Evolutionary conservation across 2,797 vertebrate genomes (phyloP).

Genomic region (Podarcis lilfordi): DNA sequence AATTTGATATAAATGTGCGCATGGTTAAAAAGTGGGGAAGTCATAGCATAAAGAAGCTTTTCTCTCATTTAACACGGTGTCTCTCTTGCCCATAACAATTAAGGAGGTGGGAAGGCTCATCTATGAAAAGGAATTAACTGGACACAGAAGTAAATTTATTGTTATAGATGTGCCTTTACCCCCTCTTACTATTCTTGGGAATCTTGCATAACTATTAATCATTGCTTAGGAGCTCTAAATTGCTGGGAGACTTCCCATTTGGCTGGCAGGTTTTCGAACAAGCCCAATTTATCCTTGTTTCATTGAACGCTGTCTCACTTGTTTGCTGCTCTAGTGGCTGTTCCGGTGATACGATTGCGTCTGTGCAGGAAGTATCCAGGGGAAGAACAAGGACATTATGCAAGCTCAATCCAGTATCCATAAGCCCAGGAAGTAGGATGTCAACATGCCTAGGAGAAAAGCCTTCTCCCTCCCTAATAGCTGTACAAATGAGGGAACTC

Average conservation of each 20-base stretch:
- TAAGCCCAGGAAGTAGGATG: neutral
- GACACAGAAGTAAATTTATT: conserved; percentile 1
- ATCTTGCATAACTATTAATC: neutral
- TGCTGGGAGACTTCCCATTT: neutral
- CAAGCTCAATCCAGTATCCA: neutral
- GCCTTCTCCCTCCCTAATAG: neutral
- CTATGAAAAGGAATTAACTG: neutral
- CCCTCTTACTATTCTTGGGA: neutral
- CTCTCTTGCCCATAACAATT: neutral
- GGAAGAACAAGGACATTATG: neutral
- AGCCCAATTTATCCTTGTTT: neutral
- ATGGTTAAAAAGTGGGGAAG: neutral
- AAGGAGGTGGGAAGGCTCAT: neutral
- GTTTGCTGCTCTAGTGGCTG: neutral
- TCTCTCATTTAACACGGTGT: neutral
- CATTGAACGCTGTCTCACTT: neutral
- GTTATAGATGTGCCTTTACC: neutral
- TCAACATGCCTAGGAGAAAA: neutral
- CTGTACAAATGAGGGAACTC: neutral
- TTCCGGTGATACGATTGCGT: neutral
- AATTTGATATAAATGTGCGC: too few relatives aligned
- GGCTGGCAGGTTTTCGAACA: neutral
- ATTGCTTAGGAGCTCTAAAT: neutral
- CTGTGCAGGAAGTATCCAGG: neutral
- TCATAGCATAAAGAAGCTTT: neutral